Evolutionary conservation across 2,113 vertebrate genomes (phyloP).

Genomic region (Xiphophorus couchianus): DNA sequence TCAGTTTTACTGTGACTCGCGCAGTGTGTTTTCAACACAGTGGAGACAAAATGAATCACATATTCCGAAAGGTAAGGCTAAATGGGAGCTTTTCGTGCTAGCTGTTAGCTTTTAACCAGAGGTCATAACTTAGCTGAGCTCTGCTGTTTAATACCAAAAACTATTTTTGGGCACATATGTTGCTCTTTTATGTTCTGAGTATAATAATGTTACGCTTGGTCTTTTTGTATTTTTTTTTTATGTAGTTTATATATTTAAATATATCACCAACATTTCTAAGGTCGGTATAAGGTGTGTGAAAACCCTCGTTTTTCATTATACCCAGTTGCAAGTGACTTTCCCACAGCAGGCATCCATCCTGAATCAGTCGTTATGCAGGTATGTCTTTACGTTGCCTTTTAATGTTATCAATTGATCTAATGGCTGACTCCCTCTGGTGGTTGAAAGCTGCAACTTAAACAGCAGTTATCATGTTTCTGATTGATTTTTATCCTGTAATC

Average conservation of each 20-base stretch:
- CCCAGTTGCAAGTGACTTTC: slow-evolving; percentile 54
- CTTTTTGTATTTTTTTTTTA: too few relatives aligned
- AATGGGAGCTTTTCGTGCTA: neutral
- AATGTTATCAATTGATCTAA: neutral
- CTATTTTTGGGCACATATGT: too few relatives aligned
- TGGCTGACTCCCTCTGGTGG: neutral
- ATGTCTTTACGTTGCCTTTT: slow-evolving; percentile 4
- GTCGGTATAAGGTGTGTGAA: neutral
- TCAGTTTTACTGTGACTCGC: too few relatives aligned
- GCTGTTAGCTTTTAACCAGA: slow-evolving; percentile 9
- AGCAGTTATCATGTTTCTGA: neutral
- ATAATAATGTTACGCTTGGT: too few relatives aligned
- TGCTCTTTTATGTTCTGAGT: neutral
- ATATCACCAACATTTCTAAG: neutral
- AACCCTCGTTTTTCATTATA: neutral
- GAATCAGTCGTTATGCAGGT: slow-evolving; percentile 60
- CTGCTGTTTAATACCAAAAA: neutral
- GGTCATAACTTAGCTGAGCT: slow-evolving; percentile 30
- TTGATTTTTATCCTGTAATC: neutral
- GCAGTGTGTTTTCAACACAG: neutral
- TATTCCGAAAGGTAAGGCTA: slow-evolving; percentile 47
- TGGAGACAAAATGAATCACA: slow-evolving; percentile 31
- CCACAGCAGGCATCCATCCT: slow-evolving; percentile 43
- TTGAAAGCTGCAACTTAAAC: neutral
- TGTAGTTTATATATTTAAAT: neutral